Conservation (phyloP, 1,140 invertebrate species). For the Bombus terrestris region DNA sequence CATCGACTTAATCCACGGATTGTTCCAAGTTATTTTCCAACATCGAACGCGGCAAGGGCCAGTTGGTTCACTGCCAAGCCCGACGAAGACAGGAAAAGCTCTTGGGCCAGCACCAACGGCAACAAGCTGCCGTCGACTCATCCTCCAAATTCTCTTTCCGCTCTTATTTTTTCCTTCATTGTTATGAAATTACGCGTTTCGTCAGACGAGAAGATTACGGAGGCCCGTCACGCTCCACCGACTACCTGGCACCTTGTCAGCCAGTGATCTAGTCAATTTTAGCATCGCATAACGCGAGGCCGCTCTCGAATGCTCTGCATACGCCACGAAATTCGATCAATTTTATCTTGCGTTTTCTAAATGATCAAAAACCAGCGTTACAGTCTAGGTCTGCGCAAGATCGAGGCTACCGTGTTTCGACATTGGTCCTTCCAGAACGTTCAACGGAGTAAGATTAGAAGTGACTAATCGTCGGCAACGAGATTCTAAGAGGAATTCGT, state of each 20-base stretch:
- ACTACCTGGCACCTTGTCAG: slow-evolving; percentile 38
- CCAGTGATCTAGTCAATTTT: slow-evolving; percentile 47
- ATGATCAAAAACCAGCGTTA: neutral
- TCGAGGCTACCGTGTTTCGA: slow-evolving; percentile 18
- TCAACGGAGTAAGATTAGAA: slow-evolving; percentile 44
- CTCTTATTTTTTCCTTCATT: slow-evolving; percentile 57
- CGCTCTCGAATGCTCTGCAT: neutral
- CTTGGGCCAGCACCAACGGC: slow-evolving; percentile 55
- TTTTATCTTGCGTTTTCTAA: neutral
- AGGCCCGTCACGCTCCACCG: slow-evolving; percentile 25
- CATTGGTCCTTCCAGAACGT: slow-evolving; percentile 36
- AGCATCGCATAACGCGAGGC: slow-evolving; percentile 39
- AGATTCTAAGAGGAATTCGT: neutral
- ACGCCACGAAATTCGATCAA: neutral
- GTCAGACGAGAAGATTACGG: slow-evolving; percentile 57
- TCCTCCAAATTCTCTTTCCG: neutral
- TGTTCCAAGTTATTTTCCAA: slow-evolving; percentile 49
- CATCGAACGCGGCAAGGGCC: slow-evolving; percentile 32
- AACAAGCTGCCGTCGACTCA: slow-evolving; percentile 44
- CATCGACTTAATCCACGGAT: slow-evolving; percentile 3
- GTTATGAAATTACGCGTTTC: slow-evolving; percentile 64
- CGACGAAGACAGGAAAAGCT: slow-evolving; percentile 61
- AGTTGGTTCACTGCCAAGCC: slow-evolving; percentile 60
- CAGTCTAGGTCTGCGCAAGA: neutral
- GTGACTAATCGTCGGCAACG: slow-evolving; percentile 37